Evolutionary conservation across 2,888 invertebrate genomes (phyloP).

Genomic region (Gymnocheta viridis): DNA sequence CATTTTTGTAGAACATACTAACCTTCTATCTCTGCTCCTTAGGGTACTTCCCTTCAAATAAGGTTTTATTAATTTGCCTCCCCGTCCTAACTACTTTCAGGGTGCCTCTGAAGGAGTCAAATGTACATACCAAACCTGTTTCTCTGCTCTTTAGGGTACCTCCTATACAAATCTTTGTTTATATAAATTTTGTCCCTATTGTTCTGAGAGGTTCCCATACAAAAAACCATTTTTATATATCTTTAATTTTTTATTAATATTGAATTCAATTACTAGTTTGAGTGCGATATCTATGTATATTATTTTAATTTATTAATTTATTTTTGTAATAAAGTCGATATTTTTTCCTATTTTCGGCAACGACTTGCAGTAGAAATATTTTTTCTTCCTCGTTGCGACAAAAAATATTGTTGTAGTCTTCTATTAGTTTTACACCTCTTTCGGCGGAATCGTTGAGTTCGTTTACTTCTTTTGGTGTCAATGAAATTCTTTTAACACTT

Average conservation of each 20-base stretch:
- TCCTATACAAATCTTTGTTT: neutral
- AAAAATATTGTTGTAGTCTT: conserved; percentile 20
- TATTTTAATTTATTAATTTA: neutral
- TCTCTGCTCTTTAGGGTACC: too few species aligned
- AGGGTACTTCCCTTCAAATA: neutral
- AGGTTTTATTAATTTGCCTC: neutral
- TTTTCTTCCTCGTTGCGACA: conserved; percentile 13
- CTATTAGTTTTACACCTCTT: conserved; percentile 12
- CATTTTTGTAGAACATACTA: neutral
- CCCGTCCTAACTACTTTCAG: neutral
- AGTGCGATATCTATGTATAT: neutral
- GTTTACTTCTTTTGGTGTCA: neutral
- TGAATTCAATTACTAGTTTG: neutral
- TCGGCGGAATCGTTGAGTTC: conserved; percentile 15
- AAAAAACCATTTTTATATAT: neutral
- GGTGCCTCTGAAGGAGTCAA: neutral
- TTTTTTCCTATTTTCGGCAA: conserved; percentile 13
- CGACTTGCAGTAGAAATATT: conserved; percentile 25
- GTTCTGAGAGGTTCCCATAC: neutral
- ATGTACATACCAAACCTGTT: neutral
- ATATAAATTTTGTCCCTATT: neutral
- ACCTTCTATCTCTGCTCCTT: neutral
- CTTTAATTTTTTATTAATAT: neutral
- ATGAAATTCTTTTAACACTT: conserved; percentile 25
- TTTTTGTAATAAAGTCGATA: neutral